Evolutionary conservation across 2,888 invertebrate species (phyloP), one percentile per base, ranked within the genome.

Genomic region (Athrips mouffetella): DNA sequence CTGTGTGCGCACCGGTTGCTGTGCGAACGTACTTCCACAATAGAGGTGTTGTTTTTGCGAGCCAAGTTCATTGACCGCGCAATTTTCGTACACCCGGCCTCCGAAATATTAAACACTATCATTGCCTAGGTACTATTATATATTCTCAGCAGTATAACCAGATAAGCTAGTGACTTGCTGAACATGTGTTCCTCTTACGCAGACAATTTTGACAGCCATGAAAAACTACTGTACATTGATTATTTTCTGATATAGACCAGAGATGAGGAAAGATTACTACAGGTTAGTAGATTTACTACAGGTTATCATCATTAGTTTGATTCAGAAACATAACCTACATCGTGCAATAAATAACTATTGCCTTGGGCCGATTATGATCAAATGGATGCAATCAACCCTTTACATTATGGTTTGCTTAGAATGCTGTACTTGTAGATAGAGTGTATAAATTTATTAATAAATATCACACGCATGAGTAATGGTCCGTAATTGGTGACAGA

Each of bases 401-500:
- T 48, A 42, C 39, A 47, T 18, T 48, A 42, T 29, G 42, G 29
- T 18, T 46, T 42, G 29, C 21, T 31, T 35, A 47, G 13, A 47
- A 42, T 25, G 31, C 45, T 46, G n/a, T n/a, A 41, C 41, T 25
- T 10, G 27, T 15, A 25, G 13, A 27, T 41, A 33, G 16, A 47
- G 45, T 39, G 48, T 41, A 51, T 47, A 60, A 60, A 59, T 68
- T 73, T 76, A 77, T 80, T 73, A 76, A 79, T 82, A 77, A 76
- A 70, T 77, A 77, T 76, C 70, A 76, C 76, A 81, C 77, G 79
- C 64, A 67, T 82, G 78, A 80, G 73, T 80, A 80, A 83, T 82
- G 78, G 62, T 62, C 81, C 80, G 61, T 86, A 86, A 81, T 85
- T 82, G 86, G 84, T 61, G 70, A 72, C 81, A 74, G 72, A 72